Base-by-base conservation (phyloP, 2,888 invertebrate species). In the Drosophila aldrichi region DNA sequence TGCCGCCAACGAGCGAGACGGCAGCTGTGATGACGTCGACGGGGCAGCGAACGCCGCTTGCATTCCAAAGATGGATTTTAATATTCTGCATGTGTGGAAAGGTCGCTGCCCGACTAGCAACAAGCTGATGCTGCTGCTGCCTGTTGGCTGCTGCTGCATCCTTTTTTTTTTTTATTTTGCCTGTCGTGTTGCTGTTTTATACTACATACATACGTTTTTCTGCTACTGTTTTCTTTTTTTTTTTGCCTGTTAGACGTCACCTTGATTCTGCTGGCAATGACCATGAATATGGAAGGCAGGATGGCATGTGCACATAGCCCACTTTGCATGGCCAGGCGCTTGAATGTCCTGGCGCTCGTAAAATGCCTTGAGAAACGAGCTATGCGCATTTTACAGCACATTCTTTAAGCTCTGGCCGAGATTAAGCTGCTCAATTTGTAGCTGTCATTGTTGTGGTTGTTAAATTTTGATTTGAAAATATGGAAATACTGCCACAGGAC, bases 31-130 rank as follows among this genome's bases (percentile, higher is more conserved):
- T 80, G 79, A 80, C 80, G 80, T 80, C 85, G 79, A 67, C 67
- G 59, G n/a, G 14, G 54, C 54, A 54, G 55, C 77, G 84, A 78
- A 88, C 81, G 84, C 79, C 74, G 79, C 81, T 79, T 89, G 87
- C 90, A 89, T 90, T 89, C 61, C 80, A 88, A 85, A 88, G 89
- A 89, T 90, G 86, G 83, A 90, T 90, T 91, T 91, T 91, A 91
- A 91, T 90, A 91, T 91, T 90, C 91, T 81, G 77, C 81, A 82
- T 88, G 91, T 86, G 91, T 91, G 82, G 90, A 90, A 89, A 90
- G 90, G 88, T 89, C 87, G 90, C 90, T 87, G 90, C 74, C 89
- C 87, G 88, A 74, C 68, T 68, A 56, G 67, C 61, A 63, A 62
- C 80, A 65, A 29, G 70, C 51, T 40, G 22, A 36, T 36, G 36